Conservation (phyloP, 1,140 invertebrate species). For the Littorina saxatilis region DNA sequence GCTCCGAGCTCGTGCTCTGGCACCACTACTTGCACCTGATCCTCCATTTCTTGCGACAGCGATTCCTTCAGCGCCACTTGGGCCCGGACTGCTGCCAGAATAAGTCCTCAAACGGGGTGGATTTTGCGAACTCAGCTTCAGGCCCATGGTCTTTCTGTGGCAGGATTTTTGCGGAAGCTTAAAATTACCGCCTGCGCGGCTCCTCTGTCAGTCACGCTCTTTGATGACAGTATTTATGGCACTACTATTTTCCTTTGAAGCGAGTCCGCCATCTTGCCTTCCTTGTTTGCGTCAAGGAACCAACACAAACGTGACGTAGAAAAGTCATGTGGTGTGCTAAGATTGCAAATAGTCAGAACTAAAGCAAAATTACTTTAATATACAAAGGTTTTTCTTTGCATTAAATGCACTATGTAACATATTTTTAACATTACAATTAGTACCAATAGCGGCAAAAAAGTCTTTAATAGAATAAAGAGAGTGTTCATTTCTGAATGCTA, state of each 20-base stretch:
- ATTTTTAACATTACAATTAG: no score
- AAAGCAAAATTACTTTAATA: neutral
- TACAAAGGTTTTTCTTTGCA: neutral
- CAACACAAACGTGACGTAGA: slow-evolving; percentile 68
- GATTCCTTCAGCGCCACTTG: slow-evolving; percentile 58
- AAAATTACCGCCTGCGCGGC: slow-evolving; percentile 21
- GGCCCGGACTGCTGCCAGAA: slow-evolving; percentile 66
- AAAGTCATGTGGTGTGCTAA: slow-evolving; percentile 39
- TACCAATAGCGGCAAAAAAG: no score
- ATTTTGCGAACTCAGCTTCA: slow-evolving; percentile 67
- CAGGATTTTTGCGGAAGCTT: neutral
- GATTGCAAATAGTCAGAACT: neutral
- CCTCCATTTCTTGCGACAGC: slow-evolving; percentile 54
- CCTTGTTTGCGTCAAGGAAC: slow-evolving; percentile 72
- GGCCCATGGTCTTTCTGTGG: slow-evolving; percentile 56
- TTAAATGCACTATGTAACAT: no score
- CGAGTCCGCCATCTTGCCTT: slow-evolving; percentile 69
- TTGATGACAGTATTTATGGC: slow-evolving; percentile 31
- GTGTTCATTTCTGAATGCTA: no score
- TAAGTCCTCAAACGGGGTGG: slow-evolving; percentile 67
- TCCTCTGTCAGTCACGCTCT: neutral
- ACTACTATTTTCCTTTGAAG: slow-evolving; percentile 7
- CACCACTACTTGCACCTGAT: slow-evolving; percentile 32
- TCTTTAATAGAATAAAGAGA: no score
- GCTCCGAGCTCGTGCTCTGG: slow-evolving; percentile 65